Evolutionary conservation across 2,888 invertebrate genomes (phyloP).

Genomic region (Rhingia campestris): DNA sequence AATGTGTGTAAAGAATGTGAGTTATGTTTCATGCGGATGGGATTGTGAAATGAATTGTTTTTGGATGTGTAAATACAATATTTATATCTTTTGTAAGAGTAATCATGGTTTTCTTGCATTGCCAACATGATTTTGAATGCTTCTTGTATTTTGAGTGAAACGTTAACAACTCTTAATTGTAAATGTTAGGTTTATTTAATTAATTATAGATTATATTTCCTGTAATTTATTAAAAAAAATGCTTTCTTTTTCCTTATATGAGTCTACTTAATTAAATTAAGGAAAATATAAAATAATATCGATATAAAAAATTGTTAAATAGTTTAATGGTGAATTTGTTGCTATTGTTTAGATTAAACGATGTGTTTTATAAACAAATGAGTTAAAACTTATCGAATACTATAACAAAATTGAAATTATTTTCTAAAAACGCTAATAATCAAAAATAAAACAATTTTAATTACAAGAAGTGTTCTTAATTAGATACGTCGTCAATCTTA

Average conservation of each 20-base stretch:
- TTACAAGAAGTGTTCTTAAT: constrained; percentile 45
- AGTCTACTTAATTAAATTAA: constrained; percentile 29
- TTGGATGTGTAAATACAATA: constrained; percentile 44
- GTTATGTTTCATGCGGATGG: constrained; percentile 34
- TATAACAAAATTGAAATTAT: constrained; percentile 20
- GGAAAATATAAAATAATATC: constrained; percentile 25
- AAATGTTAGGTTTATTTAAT: constrained; percentile 28
- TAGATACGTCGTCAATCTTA: constrained; percentile 29
- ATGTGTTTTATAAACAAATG: constrained; percentile 9
- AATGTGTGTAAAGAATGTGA: constrained; percentile 35
- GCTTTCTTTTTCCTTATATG: constrained; percentile 54
- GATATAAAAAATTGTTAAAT: constrained; percentile 27
- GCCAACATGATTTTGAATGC: constrained; percentile 38
- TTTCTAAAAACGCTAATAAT: constrained; percentile 25
- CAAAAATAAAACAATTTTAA: constrained; percentile 33
- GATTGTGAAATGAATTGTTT: constrained; percentile 36
- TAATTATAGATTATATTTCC: constrained; percentile 43
- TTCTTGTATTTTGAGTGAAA: constrained; percentile 42
- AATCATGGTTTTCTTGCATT: background rate
- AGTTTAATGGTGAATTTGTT: constrained; percentile 14
- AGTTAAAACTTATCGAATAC: constrained; percentile 43
- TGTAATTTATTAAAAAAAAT: constrained; percentile 56
- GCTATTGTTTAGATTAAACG: constrained; percentile 2
- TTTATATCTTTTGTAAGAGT: constrained; percentile 31
- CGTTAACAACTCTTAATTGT: constrained; percentile 49